Evolutionary conservation across 2,113 vertebrate species (phyloP).

Genomic region (Ageneiosus marmoratus): DNA sequence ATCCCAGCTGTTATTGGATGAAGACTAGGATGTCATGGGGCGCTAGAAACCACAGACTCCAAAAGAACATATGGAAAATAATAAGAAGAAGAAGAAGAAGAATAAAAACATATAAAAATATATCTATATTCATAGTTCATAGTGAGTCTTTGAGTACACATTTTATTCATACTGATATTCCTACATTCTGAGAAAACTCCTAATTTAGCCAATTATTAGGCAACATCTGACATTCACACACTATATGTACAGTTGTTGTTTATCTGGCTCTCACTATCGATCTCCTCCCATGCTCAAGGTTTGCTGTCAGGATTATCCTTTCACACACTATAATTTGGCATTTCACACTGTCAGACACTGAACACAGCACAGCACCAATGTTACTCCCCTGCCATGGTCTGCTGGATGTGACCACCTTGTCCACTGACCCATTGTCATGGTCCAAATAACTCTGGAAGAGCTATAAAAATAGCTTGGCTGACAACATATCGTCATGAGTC

Average conservation of each 20-base stretch:
- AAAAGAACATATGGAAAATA: not conserved
- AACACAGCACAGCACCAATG: not conserved
- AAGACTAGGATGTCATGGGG: slow-evolving; percentile 25
- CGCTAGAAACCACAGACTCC: not conserved
- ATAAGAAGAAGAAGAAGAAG: not conserved
- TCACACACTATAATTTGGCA: slow-evolving; percentile 40
- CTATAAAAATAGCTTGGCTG: slow-evolving; percentile 15
- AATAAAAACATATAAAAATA: not conserved
- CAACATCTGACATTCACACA: not conserved
- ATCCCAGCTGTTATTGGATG: slow-evolving; percentile 12
- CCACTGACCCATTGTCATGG: not conserved
- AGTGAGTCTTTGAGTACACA: not conserved
- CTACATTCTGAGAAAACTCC: not conserved
- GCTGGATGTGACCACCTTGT: slow-evolving; percentile 14
- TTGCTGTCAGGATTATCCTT: slow-evolving; percentile 42
- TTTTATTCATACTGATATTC: not conserved
- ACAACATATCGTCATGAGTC: not conserved
- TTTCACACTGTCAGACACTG: slow-evolving; percentile 33
- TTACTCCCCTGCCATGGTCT: not conserved
- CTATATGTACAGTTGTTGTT: not conserved
- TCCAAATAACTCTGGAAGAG: not conserved
- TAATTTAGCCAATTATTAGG: slow-evolving; percentile 21
- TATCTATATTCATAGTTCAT: too few species aligned
- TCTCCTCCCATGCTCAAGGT: slow-evolving; percentile 10
- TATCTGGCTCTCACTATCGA: not conserved